Percentiles rank a stretch among this genome's conserved stretches.
Conservation (phyloP, 1,140 invertebrate species). For the Drosophila cardini region DNA sequence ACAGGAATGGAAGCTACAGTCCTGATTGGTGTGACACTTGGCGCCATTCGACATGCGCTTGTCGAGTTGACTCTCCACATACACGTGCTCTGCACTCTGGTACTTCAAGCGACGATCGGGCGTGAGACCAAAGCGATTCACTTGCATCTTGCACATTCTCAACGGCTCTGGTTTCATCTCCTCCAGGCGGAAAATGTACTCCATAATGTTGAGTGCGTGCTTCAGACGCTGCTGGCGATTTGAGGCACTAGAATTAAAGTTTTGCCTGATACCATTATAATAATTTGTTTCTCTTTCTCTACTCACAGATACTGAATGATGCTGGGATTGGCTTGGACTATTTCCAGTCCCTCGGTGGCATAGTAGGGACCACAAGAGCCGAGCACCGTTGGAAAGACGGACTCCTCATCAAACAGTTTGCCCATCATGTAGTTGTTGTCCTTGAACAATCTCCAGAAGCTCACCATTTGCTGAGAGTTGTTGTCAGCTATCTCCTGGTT, state of each 20-base stretch:
- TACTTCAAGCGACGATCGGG: conserved; percentile 73
- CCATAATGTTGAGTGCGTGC: conserved; percentile 76
- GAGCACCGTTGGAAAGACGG: conserved; percentile 72
- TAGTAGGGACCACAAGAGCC: conserved; percentile 80
- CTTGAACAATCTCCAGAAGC: conserved; percentile 78
- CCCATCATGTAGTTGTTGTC: conserved; percentile 84
- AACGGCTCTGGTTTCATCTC: conserved; percentile 81
- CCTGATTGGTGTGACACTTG: conserved; percentile 58
- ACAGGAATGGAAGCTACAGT: conserved; percentile 75
- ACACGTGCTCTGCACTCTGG: conserved; percentile 73
- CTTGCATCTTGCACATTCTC: conserved; percentile 80
- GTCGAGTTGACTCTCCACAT: conserved; percentile 75
- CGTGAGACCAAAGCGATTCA: conserved; percentile 73
- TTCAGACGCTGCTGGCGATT: conserved; percentile 77
- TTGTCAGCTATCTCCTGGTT: conserved; percentile 80
- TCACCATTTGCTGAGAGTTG: conserved; percentile 77
- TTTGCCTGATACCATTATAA: neutral
- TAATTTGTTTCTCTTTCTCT: neutral
- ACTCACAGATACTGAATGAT: conserved; percentile 77
- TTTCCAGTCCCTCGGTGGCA: conserved; percentile 72
- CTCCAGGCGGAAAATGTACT: conserved; percentile 76
- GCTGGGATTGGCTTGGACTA: conserved; percentile 68
- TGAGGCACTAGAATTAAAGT: conserved; percentile 48
- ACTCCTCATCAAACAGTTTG: conserved; percentile 81
- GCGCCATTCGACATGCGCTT: conserved; percentile 67